Conservation (phyloP, 2,113 vertebrate genomes). For the Siphamia tubifer region DNA sequence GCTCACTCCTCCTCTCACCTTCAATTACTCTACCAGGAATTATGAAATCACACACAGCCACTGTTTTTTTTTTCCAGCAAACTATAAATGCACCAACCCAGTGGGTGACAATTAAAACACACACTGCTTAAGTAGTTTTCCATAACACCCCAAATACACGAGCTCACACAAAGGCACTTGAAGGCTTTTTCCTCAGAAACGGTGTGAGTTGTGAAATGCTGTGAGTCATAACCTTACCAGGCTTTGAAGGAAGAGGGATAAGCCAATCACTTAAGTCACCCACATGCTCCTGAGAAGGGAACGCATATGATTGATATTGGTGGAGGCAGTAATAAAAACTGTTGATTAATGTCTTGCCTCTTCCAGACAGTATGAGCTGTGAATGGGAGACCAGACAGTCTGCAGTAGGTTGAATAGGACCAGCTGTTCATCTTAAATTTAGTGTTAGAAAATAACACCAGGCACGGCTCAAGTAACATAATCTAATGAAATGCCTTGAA, state of each 20-base stretch:
- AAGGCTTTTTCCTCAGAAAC: background rate
- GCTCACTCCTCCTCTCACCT: background rate
- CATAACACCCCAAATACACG: background rate
- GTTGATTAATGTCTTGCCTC: background rate
- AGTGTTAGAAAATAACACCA: background rate
- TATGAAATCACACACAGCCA: slow-evolving; percentile 19
- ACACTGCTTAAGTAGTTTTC: background rate
- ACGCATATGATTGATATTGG: slow-evolving; percentile 30
- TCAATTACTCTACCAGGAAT: background rate
- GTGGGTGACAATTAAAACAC: background rate
- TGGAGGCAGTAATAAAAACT: slow-evolving; percentile 4
- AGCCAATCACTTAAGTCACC: slow-evolving; percentile 22
- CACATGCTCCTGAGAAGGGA: background rate
- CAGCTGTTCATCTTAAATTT: background rate
- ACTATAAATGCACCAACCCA: background rate
- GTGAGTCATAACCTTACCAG: slow-evolving; percentile 42
- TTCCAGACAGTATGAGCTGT: slow-evolving; percentile 13
- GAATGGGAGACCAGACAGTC: slow-evolving; percentile 39
- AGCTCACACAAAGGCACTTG: background rate
- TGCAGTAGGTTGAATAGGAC: slow-evolving; percentile 9
- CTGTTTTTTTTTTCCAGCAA: background rate
- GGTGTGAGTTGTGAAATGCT: slow-evolving; percentile 37
- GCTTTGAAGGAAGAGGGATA: background rate
- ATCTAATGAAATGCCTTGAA: too few species aligned
- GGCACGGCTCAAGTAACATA: background rate